These are phyloP conservation scores for Rhizomys pruinosus DNA, from an alignment of 2,113 vertebrate species.

Conservation along the genomic window DNA sequence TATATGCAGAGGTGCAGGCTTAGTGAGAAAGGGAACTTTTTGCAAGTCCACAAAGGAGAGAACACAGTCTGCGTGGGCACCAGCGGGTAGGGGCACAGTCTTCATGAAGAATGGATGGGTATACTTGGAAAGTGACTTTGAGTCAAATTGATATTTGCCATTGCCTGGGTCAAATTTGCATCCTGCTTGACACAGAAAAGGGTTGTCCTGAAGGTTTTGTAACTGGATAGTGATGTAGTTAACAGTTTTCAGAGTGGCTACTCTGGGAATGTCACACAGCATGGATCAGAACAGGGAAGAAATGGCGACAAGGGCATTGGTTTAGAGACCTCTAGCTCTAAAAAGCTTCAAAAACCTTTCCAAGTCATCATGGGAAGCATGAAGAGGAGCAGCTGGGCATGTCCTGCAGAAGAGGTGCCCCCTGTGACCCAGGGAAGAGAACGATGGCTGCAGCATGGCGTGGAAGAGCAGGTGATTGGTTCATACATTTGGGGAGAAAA, in stretches of 20 bases:
- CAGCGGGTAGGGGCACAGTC: neutral
- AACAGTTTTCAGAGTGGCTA: neutral
- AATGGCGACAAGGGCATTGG: neutral
- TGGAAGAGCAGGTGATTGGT: neutral
- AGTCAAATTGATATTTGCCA: neutral
- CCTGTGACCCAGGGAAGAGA: neutral
- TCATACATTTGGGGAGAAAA: neutral
- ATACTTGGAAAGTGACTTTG: neutral
- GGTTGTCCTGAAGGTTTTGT: neutral
- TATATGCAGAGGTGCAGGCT: neutral
- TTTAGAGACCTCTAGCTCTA: conserved; percentile 1
- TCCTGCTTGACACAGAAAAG: neutral
- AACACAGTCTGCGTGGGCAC: neutral
- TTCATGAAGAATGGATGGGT: neutral
- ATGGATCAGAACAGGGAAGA: neutral
- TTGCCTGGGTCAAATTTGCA: neutral
- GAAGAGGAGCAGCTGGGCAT: neutral
- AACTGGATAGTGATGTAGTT: neutral
- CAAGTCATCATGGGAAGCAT: accelerated
- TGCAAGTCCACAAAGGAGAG: neutral
- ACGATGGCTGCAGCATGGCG: neutral
- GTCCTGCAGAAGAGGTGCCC: neutral
- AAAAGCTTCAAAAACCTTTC: neutral
- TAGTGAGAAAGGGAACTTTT: neutral
- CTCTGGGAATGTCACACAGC: neutral